Base-by-base conservation (phyloP, 2,797 vertebrate genomes). In the Esox masquinongy region DNA sequence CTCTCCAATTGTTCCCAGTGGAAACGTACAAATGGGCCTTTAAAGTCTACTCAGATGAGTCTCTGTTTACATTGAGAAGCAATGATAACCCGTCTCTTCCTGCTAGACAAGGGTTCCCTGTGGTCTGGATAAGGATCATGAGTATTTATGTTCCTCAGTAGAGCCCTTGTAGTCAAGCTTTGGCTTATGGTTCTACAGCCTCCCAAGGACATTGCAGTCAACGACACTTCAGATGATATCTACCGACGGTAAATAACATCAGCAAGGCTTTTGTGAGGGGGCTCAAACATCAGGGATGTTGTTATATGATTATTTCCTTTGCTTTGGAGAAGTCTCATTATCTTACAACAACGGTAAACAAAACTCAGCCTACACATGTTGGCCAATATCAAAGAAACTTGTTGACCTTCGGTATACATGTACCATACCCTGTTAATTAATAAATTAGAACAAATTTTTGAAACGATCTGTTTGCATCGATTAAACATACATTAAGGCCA, bases 71-170 rank as follows among this genome's bases (percentile, higher is more conserved):
- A 84, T 76, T 53, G 19, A 74, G 76, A 68, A 83, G 67, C 70
- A 84, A 77, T 77, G 71, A 87, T 83, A 82, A 78, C 79, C 66
- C 43, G 76, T 70, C 22, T 67, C 50, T 31, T 17, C 15, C 73
- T 67, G n/a, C 64, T 61, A 78, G 78, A 84, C 26, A 14, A 67
- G 74, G 74, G 74, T 84, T 81, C 83, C 74, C 79, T 81, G 79
- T 72, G 81, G 75, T 68, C 68, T 72, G 80, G 78, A 81, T 79
- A 87, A 83, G 84, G 79, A 91, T 89, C 83, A 88, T 84, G 77
- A 74, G 77, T 84, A 86, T 87, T 89, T 88, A 90, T 86, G 77
- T 84, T 73, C 80, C 83, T 82, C 88, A 78, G 70, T 79, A 78
- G 81, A 79, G 83, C 76, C 76, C 77, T 86, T 67, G 31, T 79